These are phyloP conservation scores for Stratiolaelaps scimitus DNA, from an alignment of 1,140 invertebrate genomes.

Conservation along the genomic window DNA sequence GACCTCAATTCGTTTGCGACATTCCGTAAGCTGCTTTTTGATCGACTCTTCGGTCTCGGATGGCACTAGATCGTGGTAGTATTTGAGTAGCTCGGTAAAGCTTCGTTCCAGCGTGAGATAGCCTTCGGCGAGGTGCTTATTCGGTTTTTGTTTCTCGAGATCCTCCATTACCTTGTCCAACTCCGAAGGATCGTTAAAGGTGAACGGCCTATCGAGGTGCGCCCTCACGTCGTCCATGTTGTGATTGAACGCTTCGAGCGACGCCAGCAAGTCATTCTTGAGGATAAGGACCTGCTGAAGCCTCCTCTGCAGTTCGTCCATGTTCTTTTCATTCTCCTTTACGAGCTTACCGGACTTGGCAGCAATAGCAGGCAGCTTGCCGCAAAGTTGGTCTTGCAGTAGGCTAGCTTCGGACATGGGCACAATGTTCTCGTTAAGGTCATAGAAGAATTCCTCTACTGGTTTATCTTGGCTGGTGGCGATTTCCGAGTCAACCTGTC, in stretches of 20 bases:
- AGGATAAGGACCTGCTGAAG: slow-evolving; percentile 26
- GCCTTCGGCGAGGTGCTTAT: slow-evolving; percentile 8
- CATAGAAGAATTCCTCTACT: slow-evolving; percentile 9
- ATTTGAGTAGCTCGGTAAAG: slow-evolving; percentile 25
- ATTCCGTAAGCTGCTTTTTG: background rate
- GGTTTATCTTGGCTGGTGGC: slow-evolving; percentile 16
- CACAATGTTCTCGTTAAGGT: slow-evolving; percentile 16
- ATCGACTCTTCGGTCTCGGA: background rate
- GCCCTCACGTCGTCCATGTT: slow-evolving; percentile 7
- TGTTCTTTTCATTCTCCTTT: background rate
- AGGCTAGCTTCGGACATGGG: slow-evolving; percentile 4
- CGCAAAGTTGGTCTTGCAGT: slow-evolving; percentile 1
- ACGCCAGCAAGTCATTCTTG: slow-evolving; percentile 12
- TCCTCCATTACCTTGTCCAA: slow-evolving; percentile 3
- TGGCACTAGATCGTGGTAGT: slow-evolving; percentile 16
- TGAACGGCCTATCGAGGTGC: slow-evolving; percentile 15
- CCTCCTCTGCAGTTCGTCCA: slow-evolving; percentile 8
- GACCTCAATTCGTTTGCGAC: slow-evolving; percentile 9
- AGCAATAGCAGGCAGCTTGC: background rate
- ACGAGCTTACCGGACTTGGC: background rate
- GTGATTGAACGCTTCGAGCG: slow-evolving; percentile 1
- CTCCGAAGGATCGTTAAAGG: background rate
- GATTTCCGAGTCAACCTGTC: background rate
- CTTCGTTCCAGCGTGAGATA: background rate
- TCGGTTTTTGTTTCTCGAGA: slow-evolving; percentile 25